Conservation (phyloP, 2,113 vertebrate species). For the Myrmecobius fasciatus region DNA sequence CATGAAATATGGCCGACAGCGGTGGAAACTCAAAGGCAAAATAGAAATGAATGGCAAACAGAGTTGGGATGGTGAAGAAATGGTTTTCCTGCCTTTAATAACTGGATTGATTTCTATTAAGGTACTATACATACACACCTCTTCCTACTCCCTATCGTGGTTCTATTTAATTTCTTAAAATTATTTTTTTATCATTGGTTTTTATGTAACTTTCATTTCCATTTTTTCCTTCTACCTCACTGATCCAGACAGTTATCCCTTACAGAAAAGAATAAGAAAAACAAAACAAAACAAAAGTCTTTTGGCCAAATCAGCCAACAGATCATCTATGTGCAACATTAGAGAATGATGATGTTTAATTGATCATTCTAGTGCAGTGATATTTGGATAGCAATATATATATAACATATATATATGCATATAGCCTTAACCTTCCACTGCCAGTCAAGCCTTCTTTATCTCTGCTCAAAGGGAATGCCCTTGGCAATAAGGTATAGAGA, state of each 20-base stretch:
- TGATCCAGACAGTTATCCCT: background rate
- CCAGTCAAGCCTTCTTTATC: background rate
- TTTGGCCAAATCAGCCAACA: background rate
- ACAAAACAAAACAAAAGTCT: background rate
- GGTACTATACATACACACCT: constrained; percentile 77
- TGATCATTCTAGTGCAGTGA: background rate
- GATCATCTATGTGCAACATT: background rate
- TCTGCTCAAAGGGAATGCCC: background rate
- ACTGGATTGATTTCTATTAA: constrained; percentile 97
- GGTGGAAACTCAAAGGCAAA: constrained; percentile 97
- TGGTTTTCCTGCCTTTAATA: constrained; percentile 94
- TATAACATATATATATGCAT: background rate
- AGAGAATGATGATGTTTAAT: background rate
- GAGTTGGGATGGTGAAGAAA: constrained; percentile 98
- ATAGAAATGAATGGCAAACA: constrained; percentile 98
- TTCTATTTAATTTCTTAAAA: background rate
- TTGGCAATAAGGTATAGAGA: accelerated
- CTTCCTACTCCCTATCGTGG: background rate
- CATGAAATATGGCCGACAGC: constrained; percentile 96
- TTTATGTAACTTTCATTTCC: background rate
- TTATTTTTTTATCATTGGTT: background rate
- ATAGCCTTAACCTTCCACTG: background rate
- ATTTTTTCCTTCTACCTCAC: background rate
- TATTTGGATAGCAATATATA: background rate
- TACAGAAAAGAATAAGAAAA: background rate